phyloP scores from a whole-genome alignment of 2,797 vertebrate genomes.

The Acipenser oxyrinchus region DNA sequence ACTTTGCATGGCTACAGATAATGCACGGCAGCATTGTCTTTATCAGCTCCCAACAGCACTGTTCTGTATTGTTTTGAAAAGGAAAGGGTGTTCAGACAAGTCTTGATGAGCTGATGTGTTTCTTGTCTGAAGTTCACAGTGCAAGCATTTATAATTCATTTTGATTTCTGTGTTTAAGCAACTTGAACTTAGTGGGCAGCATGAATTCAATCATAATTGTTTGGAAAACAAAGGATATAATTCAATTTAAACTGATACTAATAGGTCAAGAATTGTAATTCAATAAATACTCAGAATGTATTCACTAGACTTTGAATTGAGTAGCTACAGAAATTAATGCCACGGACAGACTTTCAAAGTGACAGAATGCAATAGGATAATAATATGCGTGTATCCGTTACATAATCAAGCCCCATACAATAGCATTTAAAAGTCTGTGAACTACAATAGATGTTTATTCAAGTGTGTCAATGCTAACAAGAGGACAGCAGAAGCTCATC shows the following conservation, averaged over 20 bases:
- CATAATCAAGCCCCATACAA: no score
- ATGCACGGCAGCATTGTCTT: neutral
- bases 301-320: slow-evolving; percentile 21
- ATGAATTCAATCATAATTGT: slow-evolving; percentile 50
- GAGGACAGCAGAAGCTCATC: no score
- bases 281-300: slow-evolving; percentile 20
- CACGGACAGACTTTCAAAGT: neutral
- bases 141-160: slow-evolving; percentile 15
- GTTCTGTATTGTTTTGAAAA: slow-evolving; percentile 1
- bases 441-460: no score
- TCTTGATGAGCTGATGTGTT: slow-evolving; percentile 23
- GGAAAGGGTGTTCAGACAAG: slow-evolving; percentile 41
- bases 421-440: no score
- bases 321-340: neutral
- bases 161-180: slow-evolving; percentile 11
- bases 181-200: slow-evolving; percentile 22
- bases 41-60: neutral
- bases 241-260: slow-evolving; percentile 50
- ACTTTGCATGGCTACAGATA: no score
- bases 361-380: no score
- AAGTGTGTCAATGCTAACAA: no score
- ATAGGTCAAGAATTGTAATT: slow-evolving; percentile 42
- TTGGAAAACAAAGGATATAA: slow-evolving; percentile 51
- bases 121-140: slow-evolving; percentile 26
- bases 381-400: no score